Evolutionary conservation across 2,888 invertebrate species (phyloP).

Genomic region (Mesopsocus fuscifrons): DNA sequence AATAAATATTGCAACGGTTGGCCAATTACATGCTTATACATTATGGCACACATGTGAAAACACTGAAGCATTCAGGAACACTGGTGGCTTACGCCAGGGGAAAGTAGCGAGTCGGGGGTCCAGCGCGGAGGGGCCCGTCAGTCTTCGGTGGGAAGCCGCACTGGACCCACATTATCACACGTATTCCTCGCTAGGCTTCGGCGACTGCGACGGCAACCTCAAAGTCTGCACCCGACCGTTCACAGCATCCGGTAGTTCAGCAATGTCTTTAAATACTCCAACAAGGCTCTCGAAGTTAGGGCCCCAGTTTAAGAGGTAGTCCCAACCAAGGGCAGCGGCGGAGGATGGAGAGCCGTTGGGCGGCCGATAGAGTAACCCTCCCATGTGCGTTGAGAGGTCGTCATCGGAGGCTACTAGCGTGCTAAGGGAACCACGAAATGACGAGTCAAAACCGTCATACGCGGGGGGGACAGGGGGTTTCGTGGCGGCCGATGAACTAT

Average conservation of each 20-base stretch:
- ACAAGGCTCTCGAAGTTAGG: conserved; percentile 90
- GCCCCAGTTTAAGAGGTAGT: conserved; percentile 88
- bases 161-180: conserved; percentile 33
- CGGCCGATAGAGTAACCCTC: conserved; percentile 58
- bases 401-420: conserved; percentile 88
- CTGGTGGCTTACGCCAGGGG: neutral
- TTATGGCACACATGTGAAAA: conserved; percentile 9
- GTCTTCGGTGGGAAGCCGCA: neutral
- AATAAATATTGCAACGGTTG: conserved; percentile 5
- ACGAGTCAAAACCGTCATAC: conserved; percentile 84
- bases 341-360: conserved; percentile 57
- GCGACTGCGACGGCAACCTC: conserved; percentile 54
- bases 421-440: conserved; percentile 82
- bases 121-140: neutral
- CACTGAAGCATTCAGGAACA: conserved; percentile 5
- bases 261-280: conserved; percentile 91
- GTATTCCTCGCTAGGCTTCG: conserved; percentile 79
- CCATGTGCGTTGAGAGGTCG: conserved; percentile 63
- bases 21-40: neutral
- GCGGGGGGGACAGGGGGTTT: conserved; percentile 49
- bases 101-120: neutral
- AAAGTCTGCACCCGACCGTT: conserved; percentile 52
- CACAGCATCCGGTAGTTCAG: conserved; percentile 73
- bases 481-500: conserved; percentile 18
- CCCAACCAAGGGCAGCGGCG: conserved; percentile 69